phyloP scores from a whole-genome alignment of 2,888 invertebrate species.

The Dromius quadrimaculatus region DNA sequence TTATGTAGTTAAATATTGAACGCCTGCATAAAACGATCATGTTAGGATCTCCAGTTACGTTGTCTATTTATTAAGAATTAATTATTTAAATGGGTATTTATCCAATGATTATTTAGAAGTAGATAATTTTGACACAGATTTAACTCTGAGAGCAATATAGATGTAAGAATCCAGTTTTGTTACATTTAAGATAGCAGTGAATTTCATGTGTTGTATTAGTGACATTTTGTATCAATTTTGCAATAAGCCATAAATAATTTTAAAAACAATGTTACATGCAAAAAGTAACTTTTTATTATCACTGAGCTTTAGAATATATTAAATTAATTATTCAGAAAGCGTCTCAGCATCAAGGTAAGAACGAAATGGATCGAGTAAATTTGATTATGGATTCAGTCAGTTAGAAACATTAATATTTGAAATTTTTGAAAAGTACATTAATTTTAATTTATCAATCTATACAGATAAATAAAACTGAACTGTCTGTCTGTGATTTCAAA shows the following conservation, averaged over 20 bases:
- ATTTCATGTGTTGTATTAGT: conserved; percentile 5
- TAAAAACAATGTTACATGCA: neutral
- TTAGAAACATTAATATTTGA: no score
- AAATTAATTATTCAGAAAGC: no score
- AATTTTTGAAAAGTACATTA: no score
- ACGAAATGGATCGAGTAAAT: no score
- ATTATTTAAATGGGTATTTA: conserved; percentile 8
- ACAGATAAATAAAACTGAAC: no score
- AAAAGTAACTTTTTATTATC: neutral
- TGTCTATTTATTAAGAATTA: conserved; percentile 10
- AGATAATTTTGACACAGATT: neutral
- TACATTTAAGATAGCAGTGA: neutral
- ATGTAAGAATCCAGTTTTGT: neutral
- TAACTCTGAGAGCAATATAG: conserved; percentile 4
- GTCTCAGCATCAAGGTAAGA: no score
- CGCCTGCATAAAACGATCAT: conserved; percentile 1
- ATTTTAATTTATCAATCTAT: no score
- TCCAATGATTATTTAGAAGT: conserved; percentile 7
- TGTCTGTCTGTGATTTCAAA: no score
- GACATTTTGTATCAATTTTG: conserved; percentile 3
- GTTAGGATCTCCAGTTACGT: conserved; percentile 21
- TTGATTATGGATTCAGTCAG: no score
- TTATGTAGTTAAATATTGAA: neutral
- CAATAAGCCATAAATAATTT: conserved; percentile 6
- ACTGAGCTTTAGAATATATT: no score